Evolutionary conservation across 2,888 invertebrate species (phyloP).

Genomic region (Platycheirus rosarum): DNA sequence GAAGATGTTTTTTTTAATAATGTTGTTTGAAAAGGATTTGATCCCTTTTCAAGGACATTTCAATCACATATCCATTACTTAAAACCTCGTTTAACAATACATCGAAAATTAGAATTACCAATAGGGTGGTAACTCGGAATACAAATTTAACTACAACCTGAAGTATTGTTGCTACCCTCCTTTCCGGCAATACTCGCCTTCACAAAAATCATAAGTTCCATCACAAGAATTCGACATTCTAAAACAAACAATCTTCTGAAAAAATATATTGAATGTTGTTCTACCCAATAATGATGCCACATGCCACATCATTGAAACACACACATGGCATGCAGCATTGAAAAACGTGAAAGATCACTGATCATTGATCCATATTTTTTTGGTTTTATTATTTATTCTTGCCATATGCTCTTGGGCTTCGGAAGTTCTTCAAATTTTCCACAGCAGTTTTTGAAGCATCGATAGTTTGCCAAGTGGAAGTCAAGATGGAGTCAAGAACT

Average conservation of each 20-base stretch:
- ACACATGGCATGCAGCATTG: constrained; percentile 68
- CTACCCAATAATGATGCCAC: background rate
- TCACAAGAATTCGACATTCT: constrained; percentile 58
- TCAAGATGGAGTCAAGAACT: constrained; percentile 20
- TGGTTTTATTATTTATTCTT: constrained; percentile 42
- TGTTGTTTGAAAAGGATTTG: too few species aligned
- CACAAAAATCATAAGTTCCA: constrained; percentile 17
- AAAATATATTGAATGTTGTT: constrained; percentile 38
- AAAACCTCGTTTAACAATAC: too few species aligned
- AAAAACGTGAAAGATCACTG: constrained; percentile 74
- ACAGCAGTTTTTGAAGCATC: constrained; percentile 48
- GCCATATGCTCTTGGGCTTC: constrained; percentile 32
- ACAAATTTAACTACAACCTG: constrained; percentile 25
- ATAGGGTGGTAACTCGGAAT: too few species aligned
- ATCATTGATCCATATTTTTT: constrained; percentile 73
- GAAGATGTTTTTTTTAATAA: background rate
- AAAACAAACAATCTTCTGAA: background rate
- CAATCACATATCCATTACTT: too few species aligned
- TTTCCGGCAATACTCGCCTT: background rate
- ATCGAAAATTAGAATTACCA: too few species aligned
- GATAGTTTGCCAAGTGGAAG: constrained; percentile 28
- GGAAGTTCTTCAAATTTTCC: background rate
- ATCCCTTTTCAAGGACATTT: too few species aligned
- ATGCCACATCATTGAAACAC: constrained; percentile 40
- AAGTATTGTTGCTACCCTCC: too few species aligned